Evolutionary conservation across 2,113 vertebrate genomes (phyloP).

Genomic region (Campylomormyrus tamandua): DNA sequence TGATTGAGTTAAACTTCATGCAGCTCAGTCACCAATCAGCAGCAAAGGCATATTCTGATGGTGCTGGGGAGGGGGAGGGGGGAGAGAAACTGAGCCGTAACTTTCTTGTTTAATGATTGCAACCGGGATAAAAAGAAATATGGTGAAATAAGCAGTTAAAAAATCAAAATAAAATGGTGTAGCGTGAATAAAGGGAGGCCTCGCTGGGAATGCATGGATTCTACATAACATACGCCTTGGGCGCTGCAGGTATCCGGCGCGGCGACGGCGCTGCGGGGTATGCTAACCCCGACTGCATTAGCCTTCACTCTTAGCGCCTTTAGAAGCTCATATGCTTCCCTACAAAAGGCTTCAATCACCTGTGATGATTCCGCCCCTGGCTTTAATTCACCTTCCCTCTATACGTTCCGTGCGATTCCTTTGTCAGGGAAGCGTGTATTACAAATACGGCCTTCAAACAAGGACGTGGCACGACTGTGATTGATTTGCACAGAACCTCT

Average conservation of each 20-base stretch:
- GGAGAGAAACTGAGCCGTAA: background rate
- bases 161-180: background rate
- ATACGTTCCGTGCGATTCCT: background rate
- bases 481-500: background rate
- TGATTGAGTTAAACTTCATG: constrained; percentile 8
- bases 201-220: background rate
- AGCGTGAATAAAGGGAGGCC: background rate
- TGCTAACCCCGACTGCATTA: background rate
- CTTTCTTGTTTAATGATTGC: background rate
- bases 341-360: background rate
- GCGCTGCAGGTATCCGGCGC: background rate
- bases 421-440: background rate
- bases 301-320: background rate
- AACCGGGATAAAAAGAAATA: background rate
- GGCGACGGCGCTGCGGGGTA: background rate
- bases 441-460: background rate
- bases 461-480: background rate
- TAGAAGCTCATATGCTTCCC: background rate
- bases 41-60: background rate
- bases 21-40: background rate
- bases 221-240: background rate
- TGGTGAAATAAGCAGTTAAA: background rate
- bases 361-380: background rate
- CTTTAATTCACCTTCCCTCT: background rate
- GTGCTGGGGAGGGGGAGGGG: background rate